Conservation (phyloP, 2,797 vertebrate genomes). For the Tokudaia muenninki region DNA sequence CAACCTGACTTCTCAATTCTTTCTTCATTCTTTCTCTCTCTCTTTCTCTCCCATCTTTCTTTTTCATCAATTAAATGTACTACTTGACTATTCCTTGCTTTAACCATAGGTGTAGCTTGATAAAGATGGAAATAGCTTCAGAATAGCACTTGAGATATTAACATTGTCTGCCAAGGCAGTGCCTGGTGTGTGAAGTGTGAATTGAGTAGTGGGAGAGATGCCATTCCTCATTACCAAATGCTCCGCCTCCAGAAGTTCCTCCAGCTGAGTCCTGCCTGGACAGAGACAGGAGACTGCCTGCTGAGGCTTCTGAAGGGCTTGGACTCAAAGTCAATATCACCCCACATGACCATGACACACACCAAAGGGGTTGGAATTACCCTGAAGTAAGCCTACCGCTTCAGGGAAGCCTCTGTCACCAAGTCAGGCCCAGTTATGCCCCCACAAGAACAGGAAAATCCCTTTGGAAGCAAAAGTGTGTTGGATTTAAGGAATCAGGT, state of each 20-base stretch:
- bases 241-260: neutral
- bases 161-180: neutral
- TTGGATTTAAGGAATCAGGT: conserved; percentile 63
- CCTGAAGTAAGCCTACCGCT: neutral
- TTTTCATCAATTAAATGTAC: neutral
- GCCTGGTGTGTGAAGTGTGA: neutral
- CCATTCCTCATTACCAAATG: neutral
- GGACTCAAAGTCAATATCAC: neutral
- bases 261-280: neutral
- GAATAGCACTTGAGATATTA: neutral
- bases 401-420: neutral
- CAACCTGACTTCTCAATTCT: neutral
- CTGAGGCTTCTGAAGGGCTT: neutral
- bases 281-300: neutral
- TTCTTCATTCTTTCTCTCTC: neutral
- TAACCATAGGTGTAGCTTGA: neutral
- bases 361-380: neutral
- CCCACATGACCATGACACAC: neutral
- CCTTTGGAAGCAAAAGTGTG: neutral
- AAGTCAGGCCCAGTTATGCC: neutral
- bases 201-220: neutral
- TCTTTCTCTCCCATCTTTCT: neutral
- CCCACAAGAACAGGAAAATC: conserved; percentile 29
- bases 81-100: neutral
- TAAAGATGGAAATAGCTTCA: neutral